These are phyloP conservation scores for Tyrannus savana DNA, from an alignment of 2,113 vertebrate species.

Conservation along the genomic window DNA sequence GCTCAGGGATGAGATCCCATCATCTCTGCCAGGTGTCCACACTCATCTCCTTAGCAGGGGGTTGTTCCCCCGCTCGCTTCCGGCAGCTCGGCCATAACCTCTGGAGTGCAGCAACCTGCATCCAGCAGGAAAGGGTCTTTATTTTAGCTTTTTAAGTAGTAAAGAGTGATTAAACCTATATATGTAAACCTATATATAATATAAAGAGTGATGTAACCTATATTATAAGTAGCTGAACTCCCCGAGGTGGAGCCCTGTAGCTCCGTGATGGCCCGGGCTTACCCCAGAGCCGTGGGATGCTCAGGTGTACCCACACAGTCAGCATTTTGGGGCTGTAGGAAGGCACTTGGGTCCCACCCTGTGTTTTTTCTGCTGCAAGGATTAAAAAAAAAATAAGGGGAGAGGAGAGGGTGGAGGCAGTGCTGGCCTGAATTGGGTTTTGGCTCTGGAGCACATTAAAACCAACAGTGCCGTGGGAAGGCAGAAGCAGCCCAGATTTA, in stretches of 20 bases:
- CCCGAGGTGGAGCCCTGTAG: background rate
- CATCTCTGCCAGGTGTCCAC: background rate
- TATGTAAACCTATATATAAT: background rate
- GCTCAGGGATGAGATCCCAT: background rate
- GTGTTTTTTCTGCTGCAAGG: background rate
- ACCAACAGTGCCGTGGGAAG: background rate
- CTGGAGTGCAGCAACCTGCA: accelerated
- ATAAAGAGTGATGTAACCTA: background rate
- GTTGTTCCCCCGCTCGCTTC: background rate
- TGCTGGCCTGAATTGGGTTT: accelerated
- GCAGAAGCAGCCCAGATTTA: background rate
- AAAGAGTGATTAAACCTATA: background rate
- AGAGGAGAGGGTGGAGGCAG: background rate
- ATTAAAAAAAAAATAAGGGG: background rate
- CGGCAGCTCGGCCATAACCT: accelerated
- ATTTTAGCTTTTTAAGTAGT: background rate
- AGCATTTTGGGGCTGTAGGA: accelerated
- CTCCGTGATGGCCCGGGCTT: accelerated
- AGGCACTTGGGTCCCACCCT: background rate
- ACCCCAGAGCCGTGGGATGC: background rate
- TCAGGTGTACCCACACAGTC: accelerated
- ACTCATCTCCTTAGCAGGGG: background rate
- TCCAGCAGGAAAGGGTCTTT: background rate
- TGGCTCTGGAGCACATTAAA: background rate
- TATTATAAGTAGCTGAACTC: background rate